Base-by-base conservation (phyloP, 2,888 invertebrate genomes). In the Trichacis sp. region DNA sequence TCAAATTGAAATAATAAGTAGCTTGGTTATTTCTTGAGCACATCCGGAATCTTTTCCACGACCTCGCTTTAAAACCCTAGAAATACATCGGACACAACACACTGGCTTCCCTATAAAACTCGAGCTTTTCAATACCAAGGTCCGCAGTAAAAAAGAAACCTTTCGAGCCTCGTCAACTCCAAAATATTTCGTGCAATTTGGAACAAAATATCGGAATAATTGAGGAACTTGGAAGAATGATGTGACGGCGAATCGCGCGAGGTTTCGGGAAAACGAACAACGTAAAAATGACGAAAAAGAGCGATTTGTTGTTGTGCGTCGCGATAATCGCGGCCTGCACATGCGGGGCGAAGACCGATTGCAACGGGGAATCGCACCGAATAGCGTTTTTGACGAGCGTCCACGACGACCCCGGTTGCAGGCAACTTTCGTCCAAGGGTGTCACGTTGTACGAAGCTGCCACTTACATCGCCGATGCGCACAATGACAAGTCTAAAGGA, bases 81-180 rank as follows among this genome's bases (percentile, higher is more conserved):
- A 77, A 81, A 69, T 78, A 72, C 75, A 57, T 71, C 66, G 73
- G 71, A 67, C 71, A 76, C 72, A 71, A 69, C 70, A 67, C 65
- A 71, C 59, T 70, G 77, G 80, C 78, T 79, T 81, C 77, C 73
- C 73, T 81, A 80, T 81, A 81, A 79, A 80, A 75, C 75, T 70
- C 54, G 66, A 38, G 60, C 38, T 74, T 75, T 77, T 79, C 77
- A 81, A 76, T 79, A 80, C 73, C 79, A 81, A 78, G 77, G 77
- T 79, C 69, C 71, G 74, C 72, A 79, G 73, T 78, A 50, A 48
- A 59, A 51, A 43, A 36, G n/a, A 65, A 66, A 47, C 20, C 47
- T 24, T 1, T 24, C 8, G 4, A 3, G 8, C 24, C 24, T 24
- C 24, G 8, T 24, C 8, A 5, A 24, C 24, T 24, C 8, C 24